A percentile compares a stretch with the other conserved stretches of the same genome.
Evolutionary conservation across 2,797 vertebrate genomes (phyloP).

Genomic region (Danio albolineatus): DNA sequence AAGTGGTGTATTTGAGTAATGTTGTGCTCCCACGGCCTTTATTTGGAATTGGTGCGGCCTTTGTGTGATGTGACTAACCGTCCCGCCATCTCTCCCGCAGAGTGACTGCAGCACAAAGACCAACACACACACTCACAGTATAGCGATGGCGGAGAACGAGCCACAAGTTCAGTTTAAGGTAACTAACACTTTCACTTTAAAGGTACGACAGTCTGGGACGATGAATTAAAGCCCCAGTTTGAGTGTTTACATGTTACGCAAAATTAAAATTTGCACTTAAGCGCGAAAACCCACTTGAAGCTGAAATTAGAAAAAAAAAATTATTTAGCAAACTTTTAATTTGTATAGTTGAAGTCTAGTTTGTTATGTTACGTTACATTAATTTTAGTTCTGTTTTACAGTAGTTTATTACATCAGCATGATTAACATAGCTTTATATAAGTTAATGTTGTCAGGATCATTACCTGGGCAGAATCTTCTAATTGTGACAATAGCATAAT

Average conservation of each 20-base stretch:
- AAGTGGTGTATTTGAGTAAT: neutral
- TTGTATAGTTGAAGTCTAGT: too few species aligned
- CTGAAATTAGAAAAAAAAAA: too few species aligned
- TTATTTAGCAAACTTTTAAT: too few species aligned
- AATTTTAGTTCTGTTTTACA: too few species aligned
- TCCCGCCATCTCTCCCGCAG: conserved; percentile 68
- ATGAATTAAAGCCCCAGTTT: fast-evolving
- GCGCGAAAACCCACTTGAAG: neutral
- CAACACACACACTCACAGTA: conserved; percentile 31
- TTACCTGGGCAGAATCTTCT: too few species aligned
- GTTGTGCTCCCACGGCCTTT: neutral
- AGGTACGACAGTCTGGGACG: fast-evolving
- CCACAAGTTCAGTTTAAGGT: conserved; percentile 78
- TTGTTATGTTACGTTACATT: too few species aligned
- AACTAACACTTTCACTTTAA: conserved; percentile 1
- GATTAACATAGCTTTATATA: too few species aligned
- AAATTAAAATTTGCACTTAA: too few species aligned
- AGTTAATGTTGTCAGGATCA: too few species aligned
- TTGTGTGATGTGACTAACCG: conserved; percentile 52
- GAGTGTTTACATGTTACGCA: neutral
- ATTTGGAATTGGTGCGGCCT: conserved; percentile 1
- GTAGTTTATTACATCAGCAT: too few species aligned
- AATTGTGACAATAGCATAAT: too few species aligned
- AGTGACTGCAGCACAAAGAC: conserved; percentile 61
- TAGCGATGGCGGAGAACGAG: conserved; percentile 73